A percentile compares a stretch with the other conserved stretches of the same genome.
Conservation (phyloP, 2,113 vertebrate species). For the Catharus fuscescens region DNA sequence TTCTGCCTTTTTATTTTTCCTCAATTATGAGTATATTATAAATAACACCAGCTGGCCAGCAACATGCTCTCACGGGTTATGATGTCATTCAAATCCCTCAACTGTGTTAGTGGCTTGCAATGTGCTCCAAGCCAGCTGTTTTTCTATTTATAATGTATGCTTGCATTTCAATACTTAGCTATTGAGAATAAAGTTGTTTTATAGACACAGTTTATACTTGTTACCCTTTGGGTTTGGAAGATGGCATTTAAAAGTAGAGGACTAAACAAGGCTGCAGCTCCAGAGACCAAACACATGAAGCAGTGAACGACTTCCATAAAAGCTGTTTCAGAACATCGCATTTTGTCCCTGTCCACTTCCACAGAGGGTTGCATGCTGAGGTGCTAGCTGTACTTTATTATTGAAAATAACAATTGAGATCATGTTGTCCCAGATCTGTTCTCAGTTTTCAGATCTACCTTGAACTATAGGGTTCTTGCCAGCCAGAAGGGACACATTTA, state of each 20-base stretch:
- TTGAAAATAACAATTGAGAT: constrained; percentile 32
- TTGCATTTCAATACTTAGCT: constrained; percentile 68
- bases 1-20: constrained; percentile 56
- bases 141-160: constrained; percentile 79
- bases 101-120: constrained; percentile 73
- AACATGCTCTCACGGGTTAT: constrained; percentile 78
- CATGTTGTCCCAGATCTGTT: neutral
- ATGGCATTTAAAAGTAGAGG: constrained; percentile 35
- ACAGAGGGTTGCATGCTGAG: neutral
- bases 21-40: constrained; percentile 75
- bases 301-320: neutral
- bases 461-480: neutral
- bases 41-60: constrained; percentile 80
- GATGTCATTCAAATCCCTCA: constrained; percentile 80
- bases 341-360: neutral
- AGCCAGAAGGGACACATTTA: constrained; percentile 3
- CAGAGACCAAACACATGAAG: neutral
- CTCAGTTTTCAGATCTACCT: constrained; percentile 37
- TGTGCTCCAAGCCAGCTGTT: constrained; percentile 78
- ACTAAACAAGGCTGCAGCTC: constrained; percentile 31
- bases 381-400: constrained; percentile 1
- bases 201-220: constrained; percentile 30
- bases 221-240: constrained; percentile 39
- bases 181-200: constrained; percentile 57
- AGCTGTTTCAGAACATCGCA: neutral